Evolutionary conservation across 2,888 invertebrate genomes (phyloP).

Genomic region (Andrena fulva): DNA sequence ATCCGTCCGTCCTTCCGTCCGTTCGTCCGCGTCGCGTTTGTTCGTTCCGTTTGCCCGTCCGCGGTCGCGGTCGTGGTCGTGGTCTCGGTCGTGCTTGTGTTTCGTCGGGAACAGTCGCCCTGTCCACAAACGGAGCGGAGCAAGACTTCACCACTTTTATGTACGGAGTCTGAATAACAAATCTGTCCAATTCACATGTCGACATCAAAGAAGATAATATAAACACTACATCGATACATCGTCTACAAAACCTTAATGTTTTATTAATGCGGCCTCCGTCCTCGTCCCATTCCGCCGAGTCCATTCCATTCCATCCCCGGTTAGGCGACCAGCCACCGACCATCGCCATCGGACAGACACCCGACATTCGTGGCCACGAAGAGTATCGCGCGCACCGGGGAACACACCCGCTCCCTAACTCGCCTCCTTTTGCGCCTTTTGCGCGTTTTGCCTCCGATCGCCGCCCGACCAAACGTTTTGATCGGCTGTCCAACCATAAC

Average conservation of each 20-base stretch:
- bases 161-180: constrained; percentile 85
- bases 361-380: constrained; percentile 27
- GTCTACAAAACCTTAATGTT: constrained; percentile 85
- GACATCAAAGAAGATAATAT: constrained; percentile 85
- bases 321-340: constrained; percentile 34
- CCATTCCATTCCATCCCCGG: constrained; percentile 69
- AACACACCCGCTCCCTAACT: constrained; percentile 61
- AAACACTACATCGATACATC: constrained; percentile 85
- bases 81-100: constrained; percentile 47
- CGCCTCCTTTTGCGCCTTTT: constrained; percentile 57
- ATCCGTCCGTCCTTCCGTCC: constrained; percentile 70
- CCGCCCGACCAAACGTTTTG: constrained; percentile 53
- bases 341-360: constrained; percentile 29
- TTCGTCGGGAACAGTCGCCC: constrained; percentile 68
- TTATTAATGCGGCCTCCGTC: constrained; percentile 83
- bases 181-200: constrained; percentile 85
- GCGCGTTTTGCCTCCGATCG: constrained; percentile 13
- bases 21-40: constrained; percentile 68
- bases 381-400: constrained; percentile 40
- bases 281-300: constrained; percentile 57
- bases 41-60: constrained; percentile 1
- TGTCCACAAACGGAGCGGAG: constrained; percentile 84
- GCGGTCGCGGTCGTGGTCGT: constrained; percentile 21
- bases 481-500: constrained; percentile 57
- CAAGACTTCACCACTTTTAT: constrained; percentile 84